phyloP scores from a whole-genome alignment of 1,140 invertebrate species.

The Maconellicoccus hirsutus region DNA sequence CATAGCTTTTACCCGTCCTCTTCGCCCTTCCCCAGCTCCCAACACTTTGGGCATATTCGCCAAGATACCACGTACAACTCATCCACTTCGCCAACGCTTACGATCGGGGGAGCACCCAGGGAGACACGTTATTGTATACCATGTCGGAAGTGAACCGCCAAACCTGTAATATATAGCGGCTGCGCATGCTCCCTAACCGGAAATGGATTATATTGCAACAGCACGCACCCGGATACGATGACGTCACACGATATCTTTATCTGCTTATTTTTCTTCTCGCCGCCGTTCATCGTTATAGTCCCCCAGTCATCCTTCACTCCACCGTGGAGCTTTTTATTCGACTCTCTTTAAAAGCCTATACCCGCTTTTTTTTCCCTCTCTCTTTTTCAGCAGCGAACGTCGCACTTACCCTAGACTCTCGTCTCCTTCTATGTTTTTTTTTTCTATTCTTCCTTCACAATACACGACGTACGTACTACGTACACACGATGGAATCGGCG shows the following conservation, averaged over 20 bases:
- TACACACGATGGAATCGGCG: background rate
- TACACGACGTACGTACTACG: no score
- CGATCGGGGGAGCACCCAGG: no score
- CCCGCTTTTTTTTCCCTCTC: background rate
- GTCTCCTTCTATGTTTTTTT: background rate
- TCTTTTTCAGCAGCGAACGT: no score
- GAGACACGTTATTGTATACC: background rate
- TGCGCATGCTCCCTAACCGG: constrained; percentile 14
- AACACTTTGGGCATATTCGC: no score
- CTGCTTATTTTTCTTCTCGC: background rate
- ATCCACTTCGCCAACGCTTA: no score
- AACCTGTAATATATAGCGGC: constrained; percentile 13
- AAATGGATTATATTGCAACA: constrained; percentile 17
- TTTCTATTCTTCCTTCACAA: background rate
- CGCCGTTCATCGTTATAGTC: background rate
- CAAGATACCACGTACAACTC: no score
- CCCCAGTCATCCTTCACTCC: background rate
- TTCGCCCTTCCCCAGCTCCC: no score
- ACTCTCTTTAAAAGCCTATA: background rate
- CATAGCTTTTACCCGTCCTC: no score
- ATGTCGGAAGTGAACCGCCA: constrained; percentile 15
- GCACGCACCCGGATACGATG: constrained; percentile 11
- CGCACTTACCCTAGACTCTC: background rate
- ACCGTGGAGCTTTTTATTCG: no score
- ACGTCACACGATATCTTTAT: constrained; percentile 18